Evolutionary conservation across 2,797 vertebrate genomes (phyloP).

Genomic region (Cynodonichthys magdalenae): DNA sequence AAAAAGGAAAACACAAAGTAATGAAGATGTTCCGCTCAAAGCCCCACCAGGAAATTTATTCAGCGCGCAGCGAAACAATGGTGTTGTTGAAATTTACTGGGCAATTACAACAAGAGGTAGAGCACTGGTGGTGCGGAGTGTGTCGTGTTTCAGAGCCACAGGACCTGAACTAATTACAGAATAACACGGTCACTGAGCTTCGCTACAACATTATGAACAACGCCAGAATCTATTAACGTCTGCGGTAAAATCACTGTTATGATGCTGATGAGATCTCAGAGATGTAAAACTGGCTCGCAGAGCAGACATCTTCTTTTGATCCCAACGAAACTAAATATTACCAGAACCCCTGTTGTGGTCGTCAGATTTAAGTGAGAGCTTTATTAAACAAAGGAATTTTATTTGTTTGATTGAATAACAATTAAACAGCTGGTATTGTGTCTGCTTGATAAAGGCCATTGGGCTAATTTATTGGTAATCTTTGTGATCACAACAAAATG

Average conservation of each 20-base stretch:
- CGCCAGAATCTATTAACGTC: conserved; percentile 41
- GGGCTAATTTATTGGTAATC: conserved; percentile 13
- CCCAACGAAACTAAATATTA: neutral
- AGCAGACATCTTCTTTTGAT: conserved; percentile 42
- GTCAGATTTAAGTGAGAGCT: too few relatives aligned
- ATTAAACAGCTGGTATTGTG: too few relatives aligned
- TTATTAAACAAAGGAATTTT: neutral
- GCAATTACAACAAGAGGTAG: conserved; percentile 56
- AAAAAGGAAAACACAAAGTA: conserved; percentile 60
- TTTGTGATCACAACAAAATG: conserved; percentile 29
- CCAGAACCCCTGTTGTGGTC: too few relatives aligned
- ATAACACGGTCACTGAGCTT: conserved; percentile 18
- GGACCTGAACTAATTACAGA: conserved; percentile 48
- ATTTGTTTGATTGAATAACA: too few relatives aligned
- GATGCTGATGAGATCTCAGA: conserved; percentile 40
- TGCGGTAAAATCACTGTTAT: conserved; percentile 28
- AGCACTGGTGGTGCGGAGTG: conserved; percentile 12
- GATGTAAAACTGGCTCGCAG: conserved; percentile 42
- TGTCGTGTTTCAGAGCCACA: conserved; percentile 30
- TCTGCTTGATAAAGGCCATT: neutral
- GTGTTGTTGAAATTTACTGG: conserved; percentile 50
- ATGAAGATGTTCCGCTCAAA: conserved; percentile 66
- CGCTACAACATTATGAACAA: conserved; percentile 24
- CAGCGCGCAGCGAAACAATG: conserved; percentile 50
- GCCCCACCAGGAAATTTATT: conserved; percentile 70